phyloP scores from a whole-genome alignment of 2,113 vertebrate genomes.

The Amblyopsis rosae region DNA sequence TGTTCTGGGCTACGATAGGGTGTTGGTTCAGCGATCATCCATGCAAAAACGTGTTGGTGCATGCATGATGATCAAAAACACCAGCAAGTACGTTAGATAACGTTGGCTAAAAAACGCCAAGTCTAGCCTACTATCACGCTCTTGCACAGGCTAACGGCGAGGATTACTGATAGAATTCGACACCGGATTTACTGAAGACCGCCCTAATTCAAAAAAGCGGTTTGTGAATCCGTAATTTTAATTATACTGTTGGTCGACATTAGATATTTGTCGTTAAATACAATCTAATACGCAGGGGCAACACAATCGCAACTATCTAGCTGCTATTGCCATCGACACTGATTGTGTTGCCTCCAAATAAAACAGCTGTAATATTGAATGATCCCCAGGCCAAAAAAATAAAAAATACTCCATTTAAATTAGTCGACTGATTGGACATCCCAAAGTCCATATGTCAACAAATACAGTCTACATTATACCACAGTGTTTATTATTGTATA shows the following conservation, averaged over 20 bases:
- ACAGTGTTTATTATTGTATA: conserved; percentile 7
- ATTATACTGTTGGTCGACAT: background rate
- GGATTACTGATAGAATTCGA: conserved; percentile 48
- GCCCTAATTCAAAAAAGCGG: conserved; percentile 11
- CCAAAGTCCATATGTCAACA: conserved; percentile 54
- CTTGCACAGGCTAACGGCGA: conserved; percentile 3
- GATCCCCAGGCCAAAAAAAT: background rate
- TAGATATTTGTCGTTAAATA: background rate
- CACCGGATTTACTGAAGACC: conserved; percentile 16
- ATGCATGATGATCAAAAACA: conserved; percentile 46
- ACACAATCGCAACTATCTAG: too few relatives aligned
- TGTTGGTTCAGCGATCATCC: conserved; percentile 43
- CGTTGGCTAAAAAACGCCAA: conserved; percentile 35
- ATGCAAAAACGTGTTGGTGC: conserved; percentile 35
- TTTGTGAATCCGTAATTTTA: background rate
- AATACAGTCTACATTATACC: conserved; percentile 37
- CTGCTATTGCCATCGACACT: too few relatives aligned
- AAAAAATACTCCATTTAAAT: conserved; percentile 5
- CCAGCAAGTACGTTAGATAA: conserved; percentile 22
- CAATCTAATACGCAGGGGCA: background rate
- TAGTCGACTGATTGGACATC: conserved; percentile 27
- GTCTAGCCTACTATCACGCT: conserved; percentile 14
- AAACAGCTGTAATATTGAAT: too few relatives aligned
- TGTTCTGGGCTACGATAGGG: conserved; percentile 24
- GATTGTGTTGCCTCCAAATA: too few relatives aligned